A percentile compares a stretch with the other conserved stretches of the same genome.
phyloP scores from a whole-genome alignment of 2,797 vertebrate species.

The Hippocampus kuda region DNA sequence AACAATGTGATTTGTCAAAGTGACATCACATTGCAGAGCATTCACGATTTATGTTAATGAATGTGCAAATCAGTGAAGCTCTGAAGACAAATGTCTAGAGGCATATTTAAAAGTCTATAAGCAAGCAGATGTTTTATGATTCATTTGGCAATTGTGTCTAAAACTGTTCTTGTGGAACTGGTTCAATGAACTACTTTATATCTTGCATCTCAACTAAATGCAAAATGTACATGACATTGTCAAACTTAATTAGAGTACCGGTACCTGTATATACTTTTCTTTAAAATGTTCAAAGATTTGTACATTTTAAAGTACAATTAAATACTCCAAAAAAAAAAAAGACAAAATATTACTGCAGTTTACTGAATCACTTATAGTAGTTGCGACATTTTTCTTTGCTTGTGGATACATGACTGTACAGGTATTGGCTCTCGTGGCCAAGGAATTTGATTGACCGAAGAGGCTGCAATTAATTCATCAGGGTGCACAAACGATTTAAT shows the following conservation, averaged over 20 bases:
- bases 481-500: too few species aligned
- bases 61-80: slow-evolving; percentile 1
- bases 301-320: background rate
- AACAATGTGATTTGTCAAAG: slow-evolving; percentile 5
- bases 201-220: background rate
- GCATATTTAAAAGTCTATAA: background rate
- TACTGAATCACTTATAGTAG: too few species aligned
- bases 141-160: slow-evolving; percentile 2
- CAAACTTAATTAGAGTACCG: background rate
- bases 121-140: slow-evolving; percentile 1
- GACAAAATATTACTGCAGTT: too few species aligned
- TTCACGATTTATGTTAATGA: slow-evolving; percentile 4
- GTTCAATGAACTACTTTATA: background rate
- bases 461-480: too few species aligned
- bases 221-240: background rate
- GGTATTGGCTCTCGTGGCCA: too few species aligned
- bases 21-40: background rate
- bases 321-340: background rate
- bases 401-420: too few species aligned
- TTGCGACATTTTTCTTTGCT: too few species aligned
- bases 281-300: background rate
- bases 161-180: background rate
- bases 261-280: background rate
- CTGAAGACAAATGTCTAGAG: slow-evolving; percentile 5
- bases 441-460: too few species aligned